Base-by-base conservation (phyloP, 1,140 invertebrate genomes). In the Drosophila lowei region DNA sequence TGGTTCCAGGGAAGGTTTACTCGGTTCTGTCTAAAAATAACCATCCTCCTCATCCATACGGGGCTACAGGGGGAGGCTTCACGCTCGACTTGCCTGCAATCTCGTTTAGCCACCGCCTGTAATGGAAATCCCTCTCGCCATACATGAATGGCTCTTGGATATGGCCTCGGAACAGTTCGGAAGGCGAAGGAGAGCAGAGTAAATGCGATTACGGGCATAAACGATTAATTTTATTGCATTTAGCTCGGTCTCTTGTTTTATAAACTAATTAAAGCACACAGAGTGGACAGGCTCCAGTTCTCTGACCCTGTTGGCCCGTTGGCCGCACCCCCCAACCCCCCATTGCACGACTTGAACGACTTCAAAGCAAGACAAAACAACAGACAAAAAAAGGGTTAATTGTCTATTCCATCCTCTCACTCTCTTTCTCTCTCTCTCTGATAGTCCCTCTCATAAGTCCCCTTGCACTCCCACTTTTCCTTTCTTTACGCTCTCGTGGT, bases 171-270 rank as follows among this genome's bases (percentile, higher is more conserved):
- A 30, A 21, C 15, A 0, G 8, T 4, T 7, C 8, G 41, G 6
- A 6, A 11, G 48, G 13, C 18, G 0, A 9, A 18, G 34, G 47
- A n/a, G 21, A 9, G 11, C 9, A 48, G 11, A 25, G 18, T 79
- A 77, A 85, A 86, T 81, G 61, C 81, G 83, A 86, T 85, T 85
- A 85, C 77, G 48, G 34, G 73, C 77, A 85, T 85, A 86, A 86
- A 64, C 74, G 83, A 88, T 86, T 88, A 78, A 78, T 71, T 86
- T 81, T 78, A 88, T 78, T 78, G 70, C 73, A 81, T 73, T 73
- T 70, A 56, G 49, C 55, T n/a, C 65, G 62, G 54, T 18, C 28
- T 73, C 67, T 70, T 79, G 49, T 66, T 68, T 34, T 42, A 54
- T 81, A 81, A 88, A 81, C 83, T 77, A 88, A 86, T 78, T 88